These are phyloP conservation scores for Dolichotis patagonum DNA, from an alignment of 2,113 vertebrate species.

Conservation along the genomic window DNA sequence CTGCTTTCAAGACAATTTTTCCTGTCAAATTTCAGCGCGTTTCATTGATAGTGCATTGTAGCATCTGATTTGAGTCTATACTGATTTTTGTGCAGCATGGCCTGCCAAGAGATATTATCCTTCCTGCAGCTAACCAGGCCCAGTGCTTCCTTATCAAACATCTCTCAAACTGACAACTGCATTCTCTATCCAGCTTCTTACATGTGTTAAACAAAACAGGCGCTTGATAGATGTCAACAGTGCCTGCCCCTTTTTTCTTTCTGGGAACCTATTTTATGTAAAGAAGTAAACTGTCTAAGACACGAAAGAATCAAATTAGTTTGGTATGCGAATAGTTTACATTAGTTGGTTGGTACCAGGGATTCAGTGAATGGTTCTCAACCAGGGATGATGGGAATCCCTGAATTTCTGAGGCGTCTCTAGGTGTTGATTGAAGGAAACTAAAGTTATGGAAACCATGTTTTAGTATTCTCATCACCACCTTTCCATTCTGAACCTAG, in stretches of 20 bases:
- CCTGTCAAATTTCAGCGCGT: conserved; percentile 45
- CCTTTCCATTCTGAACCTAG: background rate
- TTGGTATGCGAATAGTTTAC: background rate
- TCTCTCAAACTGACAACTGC: background rate
- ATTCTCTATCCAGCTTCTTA: conserved; percentile 42
- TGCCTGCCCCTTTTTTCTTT: conserved; percentile 46
- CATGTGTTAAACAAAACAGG: conserved; percentile 7
- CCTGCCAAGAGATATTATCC: background rate
- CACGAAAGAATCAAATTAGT: background rate
- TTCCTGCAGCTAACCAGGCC: conserved; percentile 35
- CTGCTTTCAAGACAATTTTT: conserved; percentile 71
- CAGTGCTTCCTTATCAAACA: conserved; percentile 8
- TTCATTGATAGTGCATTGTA: conserved; percentile 57
- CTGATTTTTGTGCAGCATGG: conserved; percentile 14
- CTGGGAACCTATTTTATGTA: background rate
- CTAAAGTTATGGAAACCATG: too few species aligned
- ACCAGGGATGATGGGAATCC: background rate
- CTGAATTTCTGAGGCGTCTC: background rate
- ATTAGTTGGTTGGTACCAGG: background rate
- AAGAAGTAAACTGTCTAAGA: conserved; percentile 41
- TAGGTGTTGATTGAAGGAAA: background rate
- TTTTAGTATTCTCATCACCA: background rate
- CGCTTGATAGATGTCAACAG: background rate
- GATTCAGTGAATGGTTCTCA: conserved; percentile 43
- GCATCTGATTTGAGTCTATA: conserved; percentile 35